Base-by-base conservation (phyloP, 2,113 vertebrate species). In the Pimephales promelas region DNA sequence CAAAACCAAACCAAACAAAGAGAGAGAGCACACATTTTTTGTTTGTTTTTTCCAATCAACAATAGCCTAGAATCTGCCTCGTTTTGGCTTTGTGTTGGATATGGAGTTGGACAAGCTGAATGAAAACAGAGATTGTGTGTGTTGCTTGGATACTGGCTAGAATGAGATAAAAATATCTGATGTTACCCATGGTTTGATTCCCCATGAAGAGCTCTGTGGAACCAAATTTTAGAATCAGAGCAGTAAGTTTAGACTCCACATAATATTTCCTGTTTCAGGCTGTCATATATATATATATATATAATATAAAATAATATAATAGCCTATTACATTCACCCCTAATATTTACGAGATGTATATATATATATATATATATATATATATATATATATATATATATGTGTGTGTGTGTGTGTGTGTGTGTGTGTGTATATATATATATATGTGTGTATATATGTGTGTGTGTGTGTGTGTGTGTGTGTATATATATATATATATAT, bases 21-120 rank as follows among this genome's bases (percentile, higher is more conserved):
- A 49, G 45, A 73, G 71, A 73, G 45, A 9, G 71, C 31, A 24
- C n/a, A 47, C n/a, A n/a, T n/a, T n/a, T n/a, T n/a, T n/a, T n/a
- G n/a, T n/a, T n/a, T n/a, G 5, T 49, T 62, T 79, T 47, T 31
- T 20, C 20, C n/a, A 28, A 0, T 28, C 24, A 79, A 79, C 57
- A 79, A 45, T 28, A 64, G 43, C 43, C 26, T 66, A n/a, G 59
- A 61, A 79, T 45, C 57, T 47, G 43, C 57, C 40, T 62, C 1
- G n/a, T 62, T 79, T 61, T 79, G 43, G 76, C 76, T 79, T 64
- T 66, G 43, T 79, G 40, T 79, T 45, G 26, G 77, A 79, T 59
- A 77, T 66, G 59, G 73, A 34, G 49, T 76, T 76, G 73, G 49
- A 76, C 49, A 78, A 45, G 56, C 34, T 79, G 77, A 66, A 79